A percentile compares a stretch with the other conserved stretches of the same genome.
Conservation (phyloP, 2,888 invertebrate genomes). For the Folsomia manolachei region DNA sequence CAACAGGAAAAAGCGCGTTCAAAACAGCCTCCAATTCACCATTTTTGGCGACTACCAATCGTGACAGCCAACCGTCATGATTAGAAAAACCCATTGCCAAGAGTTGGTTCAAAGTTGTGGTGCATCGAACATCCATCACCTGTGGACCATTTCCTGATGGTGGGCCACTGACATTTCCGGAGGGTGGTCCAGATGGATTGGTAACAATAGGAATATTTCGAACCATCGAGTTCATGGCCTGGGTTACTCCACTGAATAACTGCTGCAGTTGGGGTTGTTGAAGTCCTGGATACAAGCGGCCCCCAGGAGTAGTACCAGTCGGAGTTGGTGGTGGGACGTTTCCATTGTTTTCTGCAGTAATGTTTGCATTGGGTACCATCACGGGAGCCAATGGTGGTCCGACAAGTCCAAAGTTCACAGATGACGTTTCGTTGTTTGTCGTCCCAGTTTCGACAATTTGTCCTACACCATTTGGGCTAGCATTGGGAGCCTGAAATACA, state of each 20-base stretch:
- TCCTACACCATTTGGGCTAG: too few species aligned
- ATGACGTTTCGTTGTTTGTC: too few species aligned
- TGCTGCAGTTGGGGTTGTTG: conserved; percentile 40
- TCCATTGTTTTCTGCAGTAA: not conserved
- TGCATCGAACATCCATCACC: conserved; percentile 28
- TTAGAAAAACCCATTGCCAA: conserved; percentile 50
- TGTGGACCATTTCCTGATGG: conserved; percentile 1
- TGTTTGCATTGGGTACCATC: too few species aligned
- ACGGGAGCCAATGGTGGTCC: too few species aligned
- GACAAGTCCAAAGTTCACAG: too few species aligned
- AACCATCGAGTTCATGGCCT: conserved; percentile 36
- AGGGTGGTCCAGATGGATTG: conserved; percentile 26
- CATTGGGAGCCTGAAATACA: conserved; percentile 4
- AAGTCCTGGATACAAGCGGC: conserved; percentile 33
- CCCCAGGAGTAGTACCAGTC: conserved; percentile 9
- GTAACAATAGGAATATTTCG: conserved; percentile 42
- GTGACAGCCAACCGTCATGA: conserved; percentile 44
- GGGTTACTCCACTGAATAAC: conserved; percentile 38
- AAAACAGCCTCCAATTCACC: conserved; percentile 47
- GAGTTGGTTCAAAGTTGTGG: conserved; percentile 44
- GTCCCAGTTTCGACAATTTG: too few species aligned
- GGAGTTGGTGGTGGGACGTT: conserved; percentile 2
- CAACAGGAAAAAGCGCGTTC: conserved; percentile 41
- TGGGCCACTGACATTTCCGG: conserved; percentile 4
- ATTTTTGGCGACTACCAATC: conserved; percentile 46